Percentiles rank a stretch among this genome's conserved stretches.
Evolutionary conservation across 1,140 invertebrate species (phyloP).

Genomic region (Laodelphax striatellus): DNA sequence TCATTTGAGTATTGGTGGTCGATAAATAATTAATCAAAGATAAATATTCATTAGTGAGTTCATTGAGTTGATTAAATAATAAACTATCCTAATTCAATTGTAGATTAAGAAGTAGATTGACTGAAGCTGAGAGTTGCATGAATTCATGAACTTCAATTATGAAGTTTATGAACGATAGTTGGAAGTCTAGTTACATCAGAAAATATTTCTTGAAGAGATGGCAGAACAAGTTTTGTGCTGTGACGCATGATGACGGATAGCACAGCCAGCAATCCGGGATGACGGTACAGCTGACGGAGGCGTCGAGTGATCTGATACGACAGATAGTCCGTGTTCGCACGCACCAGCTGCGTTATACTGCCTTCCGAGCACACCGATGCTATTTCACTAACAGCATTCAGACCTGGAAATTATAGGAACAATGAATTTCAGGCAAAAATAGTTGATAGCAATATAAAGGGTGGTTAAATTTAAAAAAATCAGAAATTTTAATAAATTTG

Average conservation of each 20-base stretch:
- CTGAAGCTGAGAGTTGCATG: no score
- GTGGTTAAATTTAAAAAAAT: no score
- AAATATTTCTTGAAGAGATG: conserved; percentile 47
- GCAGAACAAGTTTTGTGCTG: conserved; percentile 43
- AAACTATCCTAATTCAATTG: no score
- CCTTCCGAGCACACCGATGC: conserved; percentile 35
- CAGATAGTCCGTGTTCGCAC: conserved; percentile 51
- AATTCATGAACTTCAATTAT: no score
- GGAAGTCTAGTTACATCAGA: conserved; percentile 37
- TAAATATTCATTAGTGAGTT: no score
- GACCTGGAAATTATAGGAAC: conserved; percentile 37
- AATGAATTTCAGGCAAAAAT: background rate
- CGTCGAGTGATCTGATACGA: conserved; percentile 48
- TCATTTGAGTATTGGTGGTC: no score
- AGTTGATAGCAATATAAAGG: no score
- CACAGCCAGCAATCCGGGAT: conserved; percentile 41
- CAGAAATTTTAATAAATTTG: no score
- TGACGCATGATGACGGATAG: conserved; percentile 50
- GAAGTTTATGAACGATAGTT: no score
- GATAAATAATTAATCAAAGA: no score
- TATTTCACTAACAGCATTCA: conserved; percentile 39
- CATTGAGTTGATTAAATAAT: no score
- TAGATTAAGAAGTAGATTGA: no score
- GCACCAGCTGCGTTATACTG: conserved; percentile 40
- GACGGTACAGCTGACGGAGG: conserved; percentile 40